Evolutionary conservation across 2,797 vertebrate genomes (phyloP).

Genomic region (Iguana delicatissima): DNA sequence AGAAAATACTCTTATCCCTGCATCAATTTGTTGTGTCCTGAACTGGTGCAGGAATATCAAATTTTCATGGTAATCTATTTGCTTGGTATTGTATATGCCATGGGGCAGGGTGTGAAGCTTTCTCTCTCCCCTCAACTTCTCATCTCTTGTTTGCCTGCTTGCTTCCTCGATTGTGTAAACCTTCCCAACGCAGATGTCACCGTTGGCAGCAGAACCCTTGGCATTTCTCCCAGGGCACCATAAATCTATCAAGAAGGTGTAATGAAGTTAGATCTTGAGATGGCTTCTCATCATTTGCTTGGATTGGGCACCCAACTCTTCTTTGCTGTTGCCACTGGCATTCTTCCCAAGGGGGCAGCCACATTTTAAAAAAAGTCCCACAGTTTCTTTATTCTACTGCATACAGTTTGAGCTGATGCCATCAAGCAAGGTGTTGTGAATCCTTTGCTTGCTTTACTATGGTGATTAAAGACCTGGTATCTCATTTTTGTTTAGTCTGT

Average conservation of each 20-base stretch:
- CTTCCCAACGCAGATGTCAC: constrained; percentile 74
- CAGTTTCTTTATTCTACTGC: background rate
- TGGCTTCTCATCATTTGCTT: constrained; percentile 74
- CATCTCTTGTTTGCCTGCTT: constrained; percentile 12
- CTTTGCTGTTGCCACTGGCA: constrained; percentile 39
- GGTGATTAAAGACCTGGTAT: background rate
- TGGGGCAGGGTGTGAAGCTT: constrained; percentile 44
- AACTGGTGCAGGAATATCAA: constrained; percentile 45
- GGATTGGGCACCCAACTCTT: constrained; percentile 57
- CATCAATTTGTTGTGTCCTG: constrained; percentile 46
- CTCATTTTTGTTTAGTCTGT: background rate
- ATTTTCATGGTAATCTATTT: constrained; percentile 47
- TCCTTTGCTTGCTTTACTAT: background rate
- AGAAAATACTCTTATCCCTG: background rate
- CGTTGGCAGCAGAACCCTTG: constrained; percentile 68
- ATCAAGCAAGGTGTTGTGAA: background rate
- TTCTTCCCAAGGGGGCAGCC: constrained; percentile 26
- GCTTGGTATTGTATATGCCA: constrained; percentile 49
- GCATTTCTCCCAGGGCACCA: constrained; percentile 69
- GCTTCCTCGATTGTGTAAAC: constrained; percentile 59
- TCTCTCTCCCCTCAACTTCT: background rate
- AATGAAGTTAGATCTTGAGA: constrained; percentile 75
- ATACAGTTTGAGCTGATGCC: background rate
- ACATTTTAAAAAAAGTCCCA: constrained; percentile 5
- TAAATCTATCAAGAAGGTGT: constrained; percentile 76